Conservation (phyloP, 2,797 vertebrate species). For the Remorina albescens region DNA sequence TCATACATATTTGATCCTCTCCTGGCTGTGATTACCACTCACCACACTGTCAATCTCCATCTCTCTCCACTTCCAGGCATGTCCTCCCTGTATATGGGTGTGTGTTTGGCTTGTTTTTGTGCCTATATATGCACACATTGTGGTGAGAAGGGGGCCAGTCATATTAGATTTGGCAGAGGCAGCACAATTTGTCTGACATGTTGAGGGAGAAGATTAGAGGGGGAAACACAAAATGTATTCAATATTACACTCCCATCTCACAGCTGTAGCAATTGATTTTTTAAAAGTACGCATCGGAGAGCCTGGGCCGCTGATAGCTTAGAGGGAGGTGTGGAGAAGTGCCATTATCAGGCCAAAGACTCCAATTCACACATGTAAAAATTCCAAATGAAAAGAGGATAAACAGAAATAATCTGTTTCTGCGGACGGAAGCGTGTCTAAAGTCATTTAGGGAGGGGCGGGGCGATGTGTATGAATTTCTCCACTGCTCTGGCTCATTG, state of each 20-base stretch:
- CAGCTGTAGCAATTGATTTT: constrained; percentile 83
- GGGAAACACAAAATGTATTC: constrained; percentile 81
- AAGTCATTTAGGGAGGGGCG: constrained; percentile 76
- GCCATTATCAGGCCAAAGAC: constrained; percentile 76
- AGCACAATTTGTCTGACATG: constrained; percentile 83
- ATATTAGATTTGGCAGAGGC: constrained; percentile 82
- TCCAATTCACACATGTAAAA: constrained; percentile 76
- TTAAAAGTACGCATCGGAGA: constrained; percentile 71
- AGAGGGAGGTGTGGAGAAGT: constrained; percentile 74
- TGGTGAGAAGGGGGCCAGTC: constrained; percentile 54
- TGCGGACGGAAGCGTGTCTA: constrained; percentile 79
- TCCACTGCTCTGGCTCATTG: constrained; percentile 77
- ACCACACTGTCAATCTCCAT: constrained; percentile 71
- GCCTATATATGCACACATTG: constrained; percentile 30
- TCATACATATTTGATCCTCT: constrained; percentile 81
- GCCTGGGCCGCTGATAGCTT: constrained; percentile 63
- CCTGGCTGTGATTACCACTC: constrained; percentile 75
- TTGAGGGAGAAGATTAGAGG: constrained; percentile 84
- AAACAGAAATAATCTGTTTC: constrained; percentile 82
- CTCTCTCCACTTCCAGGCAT: constrained; percentile 52
- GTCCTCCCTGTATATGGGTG: constrained; percentile 22
- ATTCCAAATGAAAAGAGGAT: constrained; percentile 78
- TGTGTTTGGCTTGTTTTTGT: constrained; percentile 36
- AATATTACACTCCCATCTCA: constrained; percentile 81
- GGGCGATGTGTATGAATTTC: constrained; percentile 76